phyloP scores from a whole-genome alignment of 2,888 invertebrate genomes.

The Zele albiditarsus region DNA sequence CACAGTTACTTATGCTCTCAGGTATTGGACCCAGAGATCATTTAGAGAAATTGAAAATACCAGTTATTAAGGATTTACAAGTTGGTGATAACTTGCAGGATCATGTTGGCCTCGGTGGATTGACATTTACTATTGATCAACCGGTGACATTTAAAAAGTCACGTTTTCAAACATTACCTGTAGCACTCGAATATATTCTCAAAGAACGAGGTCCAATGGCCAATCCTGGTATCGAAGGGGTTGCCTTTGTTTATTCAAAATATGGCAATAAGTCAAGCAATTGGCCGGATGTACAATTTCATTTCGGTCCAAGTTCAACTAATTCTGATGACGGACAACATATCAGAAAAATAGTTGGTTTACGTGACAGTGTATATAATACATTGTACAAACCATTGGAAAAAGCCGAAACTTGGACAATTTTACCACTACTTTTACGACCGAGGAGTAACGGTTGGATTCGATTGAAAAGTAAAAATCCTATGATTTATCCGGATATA shows the following conservation, averaged over 20 bases:
- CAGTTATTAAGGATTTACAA: constrained; percentile 82
- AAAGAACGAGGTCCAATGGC: constrained; percentile 90
- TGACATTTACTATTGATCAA: constrained; percentile 87
- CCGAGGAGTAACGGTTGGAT: constrained; percentile 92
- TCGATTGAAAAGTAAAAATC: constrained; percentile 86
- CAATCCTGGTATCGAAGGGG: constrained; percentile 85
- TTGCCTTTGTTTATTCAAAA: constrained; percentile 90
- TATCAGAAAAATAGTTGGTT: constrained; percentile 82
- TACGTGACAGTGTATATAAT: constrained; percentile 87
- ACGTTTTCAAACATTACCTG: constrained; percentile 84
- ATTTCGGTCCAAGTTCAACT: constrained; percentile 88
- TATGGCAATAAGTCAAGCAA: constrained; percentile 85
- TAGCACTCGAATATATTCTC: constrained; percentile 86
- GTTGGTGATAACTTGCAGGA: constrained; percentile 91
- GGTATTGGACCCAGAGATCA: constrained; percentile 90
- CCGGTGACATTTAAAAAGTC: constrained; percentile 85
- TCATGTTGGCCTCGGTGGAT: constrained; percentile 89
- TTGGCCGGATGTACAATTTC: constrained; percentile 91
- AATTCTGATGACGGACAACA: constrained; percentile 89
- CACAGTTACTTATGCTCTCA: constrained; percentile 92
- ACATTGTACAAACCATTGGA: constrained; percentile 88
- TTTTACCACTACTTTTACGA: constrained; percentile 85
- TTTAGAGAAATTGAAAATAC: constrained; percentile 81
- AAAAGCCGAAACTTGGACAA: constrained; percentile 88
- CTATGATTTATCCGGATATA: constrained; percentile 87